Percentiles rank a stretch among this genome's conserved stretches.
These are phyloP conservation scores for Labroides dimidiatus DNA, from an alignment of 2,797 vertebrate genomes.

Conservation along the genomic window DNA sequence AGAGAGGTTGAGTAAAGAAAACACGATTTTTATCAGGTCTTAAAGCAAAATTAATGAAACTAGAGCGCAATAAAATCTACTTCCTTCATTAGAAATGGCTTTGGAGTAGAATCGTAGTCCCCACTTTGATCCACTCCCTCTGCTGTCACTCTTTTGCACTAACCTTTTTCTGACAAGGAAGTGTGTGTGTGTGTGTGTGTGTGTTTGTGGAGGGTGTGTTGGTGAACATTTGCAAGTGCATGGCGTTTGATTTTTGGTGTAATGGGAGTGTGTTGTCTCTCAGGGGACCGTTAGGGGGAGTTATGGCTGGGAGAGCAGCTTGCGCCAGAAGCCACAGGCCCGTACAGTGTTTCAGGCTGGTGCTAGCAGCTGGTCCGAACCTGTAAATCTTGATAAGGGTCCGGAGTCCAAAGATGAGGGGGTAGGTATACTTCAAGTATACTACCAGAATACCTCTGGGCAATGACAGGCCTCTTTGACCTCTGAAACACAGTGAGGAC, in stretches of 20 bases:
- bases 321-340: conserved; percentile 81
- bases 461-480: conserved; percentile 3
- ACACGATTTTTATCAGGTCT: background rate
- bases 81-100: conserved; percentile 8
- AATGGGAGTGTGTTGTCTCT: conserved; percentile 70
- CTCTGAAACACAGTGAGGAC: conserved; percentile 8
- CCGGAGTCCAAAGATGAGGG: conserved; percentile 64
- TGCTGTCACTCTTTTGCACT: conserved; percentile 26
- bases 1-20: background rate
- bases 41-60: background rate
- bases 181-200: conserved; percentile 5
- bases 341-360: conserved; percentile 85
- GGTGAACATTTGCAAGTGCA: conserved; percentile 37
- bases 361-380: conserved; percentile 68
- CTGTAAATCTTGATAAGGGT: conserved; percentile 49
- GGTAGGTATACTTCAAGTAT: conserved; percentile 76
- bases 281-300: conserved; percentile 79
- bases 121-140: background rate
- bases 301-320: conserved; percentile 81
- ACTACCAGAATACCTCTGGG: conserved; percentile 49
- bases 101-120: background rate
- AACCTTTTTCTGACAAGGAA: background rate
- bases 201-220: conserved; percentile 3
- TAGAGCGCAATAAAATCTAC: background rate
- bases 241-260: conserved; percentile 51